Conservation (phyloP, 2,797 vertebrate species). For the Phrynocephalus forsythii region DNA sequence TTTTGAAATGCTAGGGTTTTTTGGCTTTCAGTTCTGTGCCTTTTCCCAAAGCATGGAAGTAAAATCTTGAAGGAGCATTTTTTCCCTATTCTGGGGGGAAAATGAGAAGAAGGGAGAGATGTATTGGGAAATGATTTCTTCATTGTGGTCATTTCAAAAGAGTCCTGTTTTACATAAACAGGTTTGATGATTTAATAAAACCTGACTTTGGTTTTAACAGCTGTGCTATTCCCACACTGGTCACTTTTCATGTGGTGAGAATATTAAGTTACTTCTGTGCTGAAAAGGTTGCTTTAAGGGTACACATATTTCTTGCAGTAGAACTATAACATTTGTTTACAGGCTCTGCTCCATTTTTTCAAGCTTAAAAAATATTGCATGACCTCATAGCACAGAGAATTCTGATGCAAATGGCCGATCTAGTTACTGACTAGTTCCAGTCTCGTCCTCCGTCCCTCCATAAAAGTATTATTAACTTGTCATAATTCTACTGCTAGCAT, state of each 20-base stretch:
- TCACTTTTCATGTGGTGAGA: slow-evolving; percentile 80
- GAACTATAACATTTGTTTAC: slow-evolving; percentile 73
- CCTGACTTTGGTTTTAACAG: slow-evolving; percentile 78
- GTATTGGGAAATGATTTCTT: slow-evolving; percentile 71
- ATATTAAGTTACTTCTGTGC: slow-evolving; percentile 77
- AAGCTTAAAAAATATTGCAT: slow-evolving; percentile 63
- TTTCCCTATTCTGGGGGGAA: neutral
- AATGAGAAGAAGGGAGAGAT: slow-evolving; percentile 47
- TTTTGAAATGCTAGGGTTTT: neutral
- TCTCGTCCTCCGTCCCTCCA: neutral
- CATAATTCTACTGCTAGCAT: slow-evolving; percentile 48
- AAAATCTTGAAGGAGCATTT: neutral
- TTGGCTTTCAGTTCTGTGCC: neutral
- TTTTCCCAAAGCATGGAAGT: neutral
- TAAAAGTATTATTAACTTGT: slow-evolving; percentile 34
- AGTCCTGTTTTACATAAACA: slow-evolving; percentile 74
- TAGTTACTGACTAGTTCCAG: slow-evolving; percentile 48
- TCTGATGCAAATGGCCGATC: slow-evolving; percentile 67
- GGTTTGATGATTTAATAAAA: slow-evolving; percentile 74
- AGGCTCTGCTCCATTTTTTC: slow-evolving; percentile 68
- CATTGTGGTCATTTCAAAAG: slow-evolving; percentile 68
- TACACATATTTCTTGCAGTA: slow-evolving; percentile 75
- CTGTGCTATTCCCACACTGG: slow-evolving; percentile 78
- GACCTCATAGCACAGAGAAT: slow-evolving; percentile 68
- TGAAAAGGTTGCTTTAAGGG: slow-evolving; percentile 75